Evolutionary conservation across 2,797 vertebrate genomes (phyloP), one percentile per base, ranked within the genome.

Genomic region (Triplophysa bombifrons): DNA sequence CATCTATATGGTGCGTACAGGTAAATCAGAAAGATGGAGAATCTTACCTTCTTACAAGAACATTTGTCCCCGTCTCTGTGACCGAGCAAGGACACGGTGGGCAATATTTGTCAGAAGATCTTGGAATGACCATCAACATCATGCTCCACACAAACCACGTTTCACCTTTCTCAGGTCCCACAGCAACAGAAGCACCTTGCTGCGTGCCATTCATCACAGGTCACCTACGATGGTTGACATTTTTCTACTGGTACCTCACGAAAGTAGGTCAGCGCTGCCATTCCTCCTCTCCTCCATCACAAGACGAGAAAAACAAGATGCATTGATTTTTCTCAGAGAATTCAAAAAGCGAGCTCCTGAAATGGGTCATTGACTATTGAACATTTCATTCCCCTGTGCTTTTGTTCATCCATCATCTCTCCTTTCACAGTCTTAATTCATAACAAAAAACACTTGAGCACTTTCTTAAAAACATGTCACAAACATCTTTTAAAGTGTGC

Each of bases 121-220:
- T 65, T 72, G 60, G 34, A 64, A 72, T 16, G 60, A 66, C 48
- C 61, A 16, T 73, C 69, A 73, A 48, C 19, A 12, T 60, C 2
- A 1, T 73, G 65, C 41, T 22, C 50, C 25, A 48, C 20, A 41
- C 22, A 46, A 48, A 25, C 44, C 20, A 11, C 0, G n/a, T 53
- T 66, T 73, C 70, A 80, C 4, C 51, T 73, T 65, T 25, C 22
- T 60, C 63, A 58, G 34, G 17, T 67, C 78, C 78, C 78, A 50
- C 41, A 50, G 70, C 70, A 80, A 4, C 22, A 34, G 27, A 67
- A 64, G 70, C 70, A 80, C 70, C 70, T 34, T 66, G 70, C 22
- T 16, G 41, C 61, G 27, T 72, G 3, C 51, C 70, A 73, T 80
- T 41, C 78, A 80, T 80, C 70, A 80, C 61, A 80, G 77, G 70